phyloP scores from a whole-genome alignment of 1,140 invertebrate genomes.

The Aradophagus sp. region DNA sequence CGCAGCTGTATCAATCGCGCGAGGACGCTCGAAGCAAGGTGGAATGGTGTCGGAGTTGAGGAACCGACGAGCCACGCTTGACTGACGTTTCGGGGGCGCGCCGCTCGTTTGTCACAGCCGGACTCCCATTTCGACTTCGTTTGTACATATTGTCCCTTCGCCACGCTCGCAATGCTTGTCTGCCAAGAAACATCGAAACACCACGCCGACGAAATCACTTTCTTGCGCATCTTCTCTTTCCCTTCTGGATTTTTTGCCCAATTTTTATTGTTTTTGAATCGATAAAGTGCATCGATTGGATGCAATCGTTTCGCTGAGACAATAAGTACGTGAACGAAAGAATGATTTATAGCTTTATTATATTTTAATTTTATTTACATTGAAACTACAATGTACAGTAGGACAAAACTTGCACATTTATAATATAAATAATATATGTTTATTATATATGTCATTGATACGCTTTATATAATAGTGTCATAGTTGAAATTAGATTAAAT shows the following conservation, averaged over 20 bases:
- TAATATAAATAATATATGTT: no score
- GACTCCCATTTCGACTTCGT: slow-evolving; percentile 58
- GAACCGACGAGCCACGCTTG: slow-evolving; percentile 56
- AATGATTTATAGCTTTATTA: no score
- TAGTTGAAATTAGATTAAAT: no score
- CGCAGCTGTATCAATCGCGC: slow-evolving; percentile 37
- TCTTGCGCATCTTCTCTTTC: slow-evolving; percentile 37
- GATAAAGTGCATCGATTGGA: no score
- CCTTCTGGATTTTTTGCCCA: not conserved
- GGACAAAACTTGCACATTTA: no score
- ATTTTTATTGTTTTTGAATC: no score
- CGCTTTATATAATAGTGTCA: no score
- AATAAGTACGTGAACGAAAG: no score
- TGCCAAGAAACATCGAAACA: slow-evolving; percentile 53
- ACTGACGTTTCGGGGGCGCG: slow-evolving; percentile 71
- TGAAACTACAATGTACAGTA: no score
- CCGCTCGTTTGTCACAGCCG: slow-evolving; percentile 70
- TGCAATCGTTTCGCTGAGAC: no score
- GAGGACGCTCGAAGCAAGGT: slow-evolving; percentile 44
- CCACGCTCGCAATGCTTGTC: slow-evolving; percentile 51
- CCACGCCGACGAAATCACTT: slow-evolving; percentile 45
- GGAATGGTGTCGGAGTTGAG: slow-evolving; percentile 38
- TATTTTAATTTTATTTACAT: no score
- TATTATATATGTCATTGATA: no score
- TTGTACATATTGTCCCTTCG: slow-evolving; percentile 35